These are phyloP conservation scores for Picus viridis DNA, from an alignment of 2,797 vertebrate genomes.

Conservation along the genomic window DNA sequence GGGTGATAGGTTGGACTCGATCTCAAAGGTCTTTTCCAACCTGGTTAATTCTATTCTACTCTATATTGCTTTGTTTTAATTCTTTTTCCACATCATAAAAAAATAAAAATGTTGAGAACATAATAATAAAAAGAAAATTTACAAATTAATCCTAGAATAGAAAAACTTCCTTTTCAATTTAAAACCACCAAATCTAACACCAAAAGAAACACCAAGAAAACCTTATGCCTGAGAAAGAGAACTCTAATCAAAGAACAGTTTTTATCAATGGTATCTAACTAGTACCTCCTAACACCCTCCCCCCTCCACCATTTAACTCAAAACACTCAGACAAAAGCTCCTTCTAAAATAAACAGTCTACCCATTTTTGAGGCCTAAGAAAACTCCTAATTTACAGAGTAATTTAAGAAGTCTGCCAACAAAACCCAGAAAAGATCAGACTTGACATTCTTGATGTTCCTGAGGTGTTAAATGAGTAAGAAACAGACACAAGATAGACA, in stretches of 20 bases:
- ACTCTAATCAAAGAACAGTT: not conserved
- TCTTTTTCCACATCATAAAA: not conserved
- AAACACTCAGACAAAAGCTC: not conserved
- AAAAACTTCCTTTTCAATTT: not conserved
- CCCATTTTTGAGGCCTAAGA: conserved; percentile 28
- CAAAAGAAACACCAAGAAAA: not conserved
- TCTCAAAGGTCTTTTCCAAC: too few relatives aligned
- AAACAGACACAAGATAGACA: conserved; percentile 34
- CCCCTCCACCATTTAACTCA: not conserved
- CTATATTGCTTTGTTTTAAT: not conserved
- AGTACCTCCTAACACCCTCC: not conserved
- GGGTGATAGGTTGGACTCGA: too few relatives aligned
- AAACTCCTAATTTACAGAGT: conserved; percentile 45
- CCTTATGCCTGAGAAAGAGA: not conserved
- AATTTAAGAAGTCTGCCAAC: conserved; percentile 38
- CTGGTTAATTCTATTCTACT: too few relatives aligned
- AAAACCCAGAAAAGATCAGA: conserved; percentile 58
- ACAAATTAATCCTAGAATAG: not conserved
- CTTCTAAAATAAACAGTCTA: conserved; percentile 23
- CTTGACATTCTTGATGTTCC: conserved; percentile 30
- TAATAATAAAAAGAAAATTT: not conserved
- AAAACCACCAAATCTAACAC: not conserved
- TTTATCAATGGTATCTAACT: not conserved
- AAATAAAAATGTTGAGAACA: not conserved
- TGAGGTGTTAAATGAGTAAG: not conserved